Conservation (phyloP, 2,888 invertebrate genomes). For the Agrotis puta region DNA sequence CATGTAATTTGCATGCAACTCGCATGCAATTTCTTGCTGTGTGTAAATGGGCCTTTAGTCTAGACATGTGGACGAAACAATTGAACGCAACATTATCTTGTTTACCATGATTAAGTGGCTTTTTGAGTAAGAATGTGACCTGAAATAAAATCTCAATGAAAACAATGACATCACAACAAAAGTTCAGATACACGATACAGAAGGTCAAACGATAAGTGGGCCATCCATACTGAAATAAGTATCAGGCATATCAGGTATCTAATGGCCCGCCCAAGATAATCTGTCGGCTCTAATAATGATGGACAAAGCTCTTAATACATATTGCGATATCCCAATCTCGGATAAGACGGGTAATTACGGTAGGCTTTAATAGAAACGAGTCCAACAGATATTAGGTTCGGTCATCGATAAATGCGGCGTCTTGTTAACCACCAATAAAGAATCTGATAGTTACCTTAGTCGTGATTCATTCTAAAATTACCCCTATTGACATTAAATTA, state of each 20-base stretch:
- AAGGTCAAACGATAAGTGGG: constrained; percentile 63
- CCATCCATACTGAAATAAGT: constrained; percentile 64
- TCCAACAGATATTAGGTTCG: constrained; percentile 25
- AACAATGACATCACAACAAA: constrained; percentile 24
- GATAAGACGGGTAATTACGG: constrained; percentile 41
- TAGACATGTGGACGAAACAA: neutral
- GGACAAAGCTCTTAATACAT: constrained; percentile 43
- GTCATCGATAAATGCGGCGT: constrained; percentile 6
- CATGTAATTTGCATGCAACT: too few relatives aligned
- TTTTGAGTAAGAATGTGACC: neutral
- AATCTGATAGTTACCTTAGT: neutral
- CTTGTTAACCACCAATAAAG: constrained; percentile 35
- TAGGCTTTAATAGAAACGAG: constrained; percentile 35
- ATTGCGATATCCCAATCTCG: constrained; percentile 38
- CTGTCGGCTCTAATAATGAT: constrained; percentile 55
- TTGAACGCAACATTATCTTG: neutral
- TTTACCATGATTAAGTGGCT: neutral
- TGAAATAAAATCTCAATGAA: neutral
- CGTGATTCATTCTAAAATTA: too few relatives aligned
- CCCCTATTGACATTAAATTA: too few relatives aligned
- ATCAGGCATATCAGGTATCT: constrained; percentile 71
- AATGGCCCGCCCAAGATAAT: constrained; percentile 71
- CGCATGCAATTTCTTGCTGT: too few relatives aligned
- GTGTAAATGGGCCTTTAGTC: too few relatives aligned
- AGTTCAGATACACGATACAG: constrained; percentile 54